Conservation (phyloP, 2,113 vertebrate species). For the Hyperopisus bebe region DNA sequence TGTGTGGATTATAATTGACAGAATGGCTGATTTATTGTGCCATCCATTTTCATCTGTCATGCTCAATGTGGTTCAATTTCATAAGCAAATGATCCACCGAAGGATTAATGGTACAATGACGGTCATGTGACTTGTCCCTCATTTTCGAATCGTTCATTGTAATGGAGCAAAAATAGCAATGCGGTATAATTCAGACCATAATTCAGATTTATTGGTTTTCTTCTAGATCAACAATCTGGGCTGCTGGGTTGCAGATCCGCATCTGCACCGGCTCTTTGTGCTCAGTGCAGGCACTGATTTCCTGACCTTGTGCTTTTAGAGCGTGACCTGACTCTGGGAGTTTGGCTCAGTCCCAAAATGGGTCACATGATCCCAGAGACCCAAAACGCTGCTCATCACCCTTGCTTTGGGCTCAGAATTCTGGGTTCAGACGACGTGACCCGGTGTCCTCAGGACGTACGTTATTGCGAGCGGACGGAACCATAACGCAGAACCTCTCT, state of each 20-base stretch:
- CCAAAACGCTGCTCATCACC: not conserved
- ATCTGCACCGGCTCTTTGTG: not conserved
- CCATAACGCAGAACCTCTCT: not conserved
- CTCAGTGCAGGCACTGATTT: not conserved
- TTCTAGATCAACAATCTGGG: not conserved
- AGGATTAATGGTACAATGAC: slow-evolving; percentile 56
- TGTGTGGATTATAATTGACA: slow-evolving; percentile 52
- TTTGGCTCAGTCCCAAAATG: slow-evolving; percentile 4
- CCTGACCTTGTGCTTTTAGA: slow-evolving; percentile 7
- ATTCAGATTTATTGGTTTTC: slow-evolving; percentile 18
- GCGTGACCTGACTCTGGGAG: slow-evolving; percentile 9
- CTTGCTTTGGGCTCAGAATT: not conserved
- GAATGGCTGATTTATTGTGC: slow-evolving; percentile 47
- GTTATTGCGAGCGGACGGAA: not conserved
- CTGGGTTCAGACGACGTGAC: not conserved
- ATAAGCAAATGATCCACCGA: slow-evolving; percentile 54
- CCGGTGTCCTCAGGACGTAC: not conserved
- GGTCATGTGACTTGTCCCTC: slow-evolving; percentile 44
- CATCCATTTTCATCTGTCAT: slow-evolving; percentile 59
- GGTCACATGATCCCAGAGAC: not conserved
- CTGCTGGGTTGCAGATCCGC: not conserved
- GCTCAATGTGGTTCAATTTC: slow-evolving; percentile 62
- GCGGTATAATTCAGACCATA: slow-evolving; percentile 5
- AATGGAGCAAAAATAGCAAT: slow-evolving; percentile 16
- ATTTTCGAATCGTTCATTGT: slow-evolving; percentile 35